Percentiles rank a stretch among this genome's conserved stretches.
Conservation (phyloP, 2,797 vertebrate species). For the Avahi laniger region DNA sequence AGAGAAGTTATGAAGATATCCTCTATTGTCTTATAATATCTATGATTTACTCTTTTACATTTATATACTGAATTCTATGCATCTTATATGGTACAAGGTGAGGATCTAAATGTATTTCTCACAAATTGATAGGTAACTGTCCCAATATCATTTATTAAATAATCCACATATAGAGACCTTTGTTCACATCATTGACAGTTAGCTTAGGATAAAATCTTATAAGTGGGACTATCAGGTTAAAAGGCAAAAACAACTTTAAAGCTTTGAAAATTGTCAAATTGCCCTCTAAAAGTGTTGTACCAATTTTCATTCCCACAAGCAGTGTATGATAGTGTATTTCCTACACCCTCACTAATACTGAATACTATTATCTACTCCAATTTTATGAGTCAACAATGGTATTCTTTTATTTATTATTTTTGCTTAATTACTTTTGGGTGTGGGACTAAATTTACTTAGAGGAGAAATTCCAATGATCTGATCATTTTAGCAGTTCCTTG, state of each 20-base stretch:
- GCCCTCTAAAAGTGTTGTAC: background rate
- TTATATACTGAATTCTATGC: constrained; percentile 7
- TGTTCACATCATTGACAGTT: background rate
- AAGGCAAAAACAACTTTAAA: constrained; percentile 9
- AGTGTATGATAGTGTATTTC: background rate
- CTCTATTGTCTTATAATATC: background rate
- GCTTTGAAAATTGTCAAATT: constrained; percentile 27
- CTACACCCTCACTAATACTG: background rate
- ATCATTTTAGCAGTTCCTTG: background rate
- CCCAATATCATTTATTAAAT: background rate
- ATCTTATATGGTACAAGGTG: background rate
- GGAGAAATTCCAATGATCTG: background rate
- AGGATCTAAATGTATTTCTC: background rate
- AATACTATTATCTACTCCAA: background rate
- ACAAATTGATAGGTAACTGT: background rate
- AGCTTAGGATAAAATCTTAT: background rate
- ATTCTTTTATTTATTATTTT: background rate
- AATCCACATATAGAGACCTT: background rate
- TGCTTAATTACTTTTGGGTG: background rate
- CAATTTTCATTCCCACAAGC: background rate
- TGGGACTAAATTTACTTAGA: background rate
- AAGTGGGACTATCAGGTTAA: background rate
- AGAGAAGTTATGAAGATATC: background rate
- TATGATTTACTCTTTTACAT: constrained; percentile 25
- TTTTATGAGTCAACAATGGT: background rate